Percentiles rank a stretch among this genome's conserved stretches.
phyloP scores from a whole-genome alignment of 2,797 vertebrate species.

The Acanthopagrus latus region DNA sequence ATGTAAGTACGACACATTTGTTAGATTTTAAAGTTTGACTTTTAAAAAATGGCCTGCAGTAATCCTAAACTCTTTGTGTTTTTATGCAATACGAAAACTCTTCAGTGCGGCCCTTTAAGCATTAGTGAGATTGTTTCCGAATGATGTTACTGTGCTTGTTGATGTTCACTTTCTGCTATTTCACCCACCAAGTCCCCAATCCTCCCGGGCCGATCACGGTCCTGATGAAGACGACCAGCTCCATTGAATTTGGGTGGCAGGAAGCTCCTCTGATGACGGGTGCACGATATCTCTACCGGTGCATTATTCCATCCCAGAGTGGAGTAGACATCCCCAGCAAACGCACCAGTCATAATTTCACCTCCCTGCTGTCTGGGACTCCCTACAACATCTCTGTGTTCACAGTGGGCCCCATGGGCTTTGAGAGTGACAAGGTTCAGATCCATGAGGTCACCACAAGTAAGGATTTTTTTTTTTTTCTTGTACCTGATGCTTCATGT shows the following conservation, averaged over 20 bases:
- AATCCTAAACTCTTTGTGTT: background rate
- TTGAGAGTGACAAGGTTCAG: conserved; percentile 65
- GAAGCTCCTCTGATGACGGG: conserved; percentile 63
- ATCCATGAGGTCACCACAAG: conserved; percentile 71
- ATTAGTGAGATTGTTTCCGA: background rate
- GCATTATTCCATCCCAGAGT: background rate
- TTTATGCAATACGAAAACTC: background rate
- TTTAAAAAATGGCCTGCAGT: no score
- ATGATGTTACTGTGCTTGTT: background rate
- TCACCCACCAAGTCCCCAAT: conserved; percentile 77
- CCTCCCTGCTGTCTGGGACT: conserved; percentile 74
- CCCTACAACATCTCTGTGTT: conserved; percentile 73
- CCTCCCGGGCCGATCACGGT: conserved; percentile 70
- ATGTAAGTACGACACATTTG: conserved; percentile 72
- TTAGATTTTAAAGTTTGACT: background rate
- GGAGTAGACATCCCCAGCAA: rapidly evolving
- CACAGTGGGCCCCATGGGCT: conserved; percentile 62
- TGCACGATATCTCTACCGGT: conserved; percentile 61
- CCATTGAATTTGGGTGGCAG: conserved; percentile 66
- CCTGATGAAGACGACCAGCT: conserved; percentile 50
- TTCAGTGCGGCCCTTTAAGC: background rate
- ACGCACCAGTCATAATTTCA: conserved; percentile 42
- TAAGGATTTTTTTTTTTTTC: conserved; percentile 67
- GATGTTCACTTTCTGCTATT: background rate
- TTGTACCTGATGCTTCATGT: background rate